Percentiles rank a stretch among this genome's conserved stretches.
Evolutionary conservation across 2,888 invertebrate species (phyloP).

Genomic region (Rotaria macrura): DNA sequence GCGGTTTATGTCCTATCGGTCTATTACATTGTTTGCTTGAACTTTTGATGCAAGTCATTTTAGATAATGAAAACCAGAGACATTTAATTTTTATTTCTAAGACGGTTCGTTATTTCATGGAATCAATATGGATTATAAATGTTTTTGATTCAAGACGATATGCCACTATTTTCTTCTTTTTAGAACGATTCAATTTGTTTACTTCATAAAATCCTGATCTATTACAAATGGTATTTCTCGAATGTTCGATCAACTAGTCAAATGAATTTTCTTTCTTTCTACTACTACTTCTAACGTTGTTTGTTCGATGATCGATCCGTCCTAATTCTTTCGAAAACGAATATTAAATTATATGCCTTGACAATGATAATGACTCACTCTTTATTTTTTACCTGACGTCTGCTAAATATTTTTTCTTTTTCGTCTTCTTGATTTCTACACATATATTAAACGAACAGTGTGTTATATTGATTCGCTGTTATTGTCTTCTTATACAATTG

Average conservation of each 20-base stretch:
- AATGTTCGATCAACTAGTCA: conserved; percentile 1
- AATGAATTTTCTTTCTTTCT: neutral
- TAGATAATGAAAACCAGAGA: too few species aligned
- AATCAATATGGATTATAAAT: too few species aligned
- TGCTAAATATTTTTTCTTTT: neutral
- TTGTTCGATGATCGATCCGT: neutral
- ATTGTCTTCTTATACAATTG: neutral
- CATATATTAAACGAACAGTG: neutral
- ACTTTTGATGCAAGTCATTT: too few species aligned
- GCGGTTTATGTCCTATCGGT: too few species aligned
- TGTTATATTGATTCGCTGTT: neutral
- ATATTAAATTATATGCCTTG: neutral
- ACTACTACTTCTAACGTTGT: neutral
- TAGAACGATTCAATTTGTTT: conserved; percentile 16
- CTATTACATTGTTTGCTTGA: too few species aligned
- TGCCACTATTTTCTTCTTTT: neutral
- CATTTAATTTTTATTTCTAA: too few species aligned
- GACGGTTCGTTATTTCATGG: too few species aligned
- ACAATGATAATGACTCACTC: neutral
- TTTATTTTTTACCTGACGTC: neutral
- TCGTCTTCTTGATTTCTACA: too few species aligned
- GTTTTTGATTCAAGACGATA: too few species aligned
- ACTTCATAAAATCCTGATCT: neutral
- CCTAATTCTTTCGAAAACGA: neutral
- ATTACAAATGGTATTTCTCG: neutral